A percentile compares a stretch with the other conserved stretches of the same genome.
Evolutionary conservation across 2,113 vertebrate genomes (phyloP).

Genomic region (Pungitius pungitius): DNA sequence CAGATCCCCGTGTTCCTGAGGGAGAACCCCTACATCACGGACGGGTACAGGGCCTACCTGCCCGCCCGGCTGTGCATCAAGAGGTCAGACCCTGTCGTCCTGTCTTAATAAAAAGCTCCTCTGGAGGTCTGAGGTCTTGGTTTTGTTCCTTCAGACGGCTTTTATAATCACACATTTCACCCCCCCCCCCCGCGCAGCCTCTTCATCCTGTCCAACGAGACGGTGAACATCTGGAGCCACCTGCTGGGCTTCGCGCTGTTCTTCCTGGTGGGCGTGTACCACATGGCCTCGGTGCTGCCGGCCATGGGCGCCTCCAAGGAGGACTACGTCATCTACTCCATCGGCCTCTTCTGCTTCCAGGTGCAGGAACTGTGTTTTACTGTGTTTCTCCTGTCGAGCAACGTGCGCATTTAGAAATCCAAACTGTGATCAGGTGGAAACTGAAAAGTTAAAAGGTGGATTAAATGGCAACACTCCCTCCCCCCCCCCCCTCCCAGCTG

Average conservation of each 20-base stretch:
- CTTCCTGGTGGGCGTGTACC: conserved; percentile 90
- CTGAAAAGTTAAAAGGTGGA: too few species aligned
- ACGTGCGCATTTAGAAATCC: conserved; percentile 5
- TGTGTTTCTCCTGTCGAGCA: conserved; percentile 11
- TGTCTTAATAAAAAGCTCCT: too few species aligned
- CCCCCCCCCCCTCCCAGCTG: conserved; percentile 75
- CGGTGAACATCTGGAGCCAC: conserved; percentile 96
- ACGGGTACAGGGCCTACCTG: conserved; percentile 95
- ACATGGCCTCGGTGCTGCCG: conserved; percentile 89
- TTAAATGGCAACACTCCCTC: too few species aligned
- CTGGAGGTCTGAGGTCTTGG: too few species aligned
- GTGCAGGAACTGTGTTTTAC: conserved; percentile 56
- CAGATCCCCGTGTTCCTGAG: conserved; percentile 92
- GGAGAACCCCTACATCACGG: conserved; percentile 96
- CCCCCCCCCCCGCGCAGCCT: conserved; percentile 76
- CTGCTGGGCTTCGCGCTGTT: conserved; percentile 93
- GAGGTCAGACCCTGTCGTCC: conserved; percentile 84
- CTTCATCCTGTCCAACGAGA: conserved; percentile 95
- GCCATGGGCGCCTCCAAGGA: conserved; percentile 86
- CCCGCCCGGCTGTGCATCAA: conserved; percentile 92
- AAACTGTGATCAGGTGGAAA: too few species aligned
- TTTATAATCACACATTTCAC: too few species aligned
- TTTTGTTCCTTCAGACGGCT: too few species aligned
- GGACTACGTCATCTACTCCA: conserved; percentile 94
- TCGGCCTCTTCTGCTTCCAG: conserved; percentile 95